These are phyloP conservation scores for Rhyacophila evoluta DNA, from an alignment of 2,888 invertebrate species.

Conservation along the genomic window DNA sequence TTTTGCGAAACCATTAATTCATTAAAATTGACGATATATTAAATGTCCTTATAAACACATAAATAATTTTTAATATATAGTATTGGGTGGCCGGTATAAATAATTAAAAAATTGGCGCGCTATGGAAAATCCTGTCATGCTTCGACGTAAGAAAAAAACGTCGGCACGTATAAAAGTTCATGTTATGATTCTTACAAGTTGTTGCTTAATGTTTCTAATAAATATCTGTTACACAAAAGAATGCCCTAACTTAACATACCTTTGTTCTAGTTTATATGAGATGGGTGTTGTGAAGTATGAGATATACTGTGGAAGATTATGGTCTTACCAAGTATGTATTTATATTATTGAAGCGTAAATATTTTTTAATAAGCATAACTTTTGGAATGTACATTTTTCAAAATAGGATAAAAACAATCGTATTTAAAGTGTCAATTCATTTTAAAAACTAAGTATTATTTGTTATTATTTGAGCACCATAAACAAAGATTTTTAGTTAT, in stretches of 20 bases:
- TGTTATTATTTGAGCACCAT: too few relatives aligned
- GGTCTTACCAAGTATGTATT: too few relatives aligned
- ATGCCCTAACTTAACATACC: not conserved
- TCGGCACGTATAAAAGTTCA: not conserved
- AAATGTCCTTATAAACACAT: conserved; percentile 2
- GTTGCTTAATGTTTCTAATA: not conserved
- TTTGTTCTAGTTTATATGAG: not conserved
- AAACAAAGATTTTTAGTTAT: too few relatives aligned
- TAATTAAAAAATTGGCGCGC: not conserved
- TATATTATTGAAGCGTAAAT: too few relatives aligned
- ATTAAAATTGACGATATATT: conserved; percentile 7
- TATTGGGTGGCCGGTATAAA: conserved; percentile 23
- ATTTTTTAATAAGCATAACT: too few relatives aligned
- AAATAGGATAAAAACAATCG: too few relatives aligned
- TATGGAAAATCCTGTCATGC: conserved; percentile 23
- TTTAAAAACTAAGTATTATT: too few relatives aligned
- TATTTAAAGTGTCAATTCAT: too few relatives aligned
- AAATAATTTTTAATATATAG: not conserved
- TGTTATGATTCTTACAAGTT: not conserved
- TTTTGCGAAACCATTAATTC: not conserved
- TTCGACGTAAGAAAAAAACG: not conserved
- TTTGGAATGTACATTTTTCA: too few relatives aligned
- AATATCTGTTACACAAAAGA: conserved; percentile 23
- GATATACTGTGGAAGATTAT: not conserved
- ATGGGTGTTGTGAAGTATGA: not conserved